Base-by-base conservation (phyloP, 2,797 vertebrate genomes). In the Kryptopterus vitreolus region DNA sequence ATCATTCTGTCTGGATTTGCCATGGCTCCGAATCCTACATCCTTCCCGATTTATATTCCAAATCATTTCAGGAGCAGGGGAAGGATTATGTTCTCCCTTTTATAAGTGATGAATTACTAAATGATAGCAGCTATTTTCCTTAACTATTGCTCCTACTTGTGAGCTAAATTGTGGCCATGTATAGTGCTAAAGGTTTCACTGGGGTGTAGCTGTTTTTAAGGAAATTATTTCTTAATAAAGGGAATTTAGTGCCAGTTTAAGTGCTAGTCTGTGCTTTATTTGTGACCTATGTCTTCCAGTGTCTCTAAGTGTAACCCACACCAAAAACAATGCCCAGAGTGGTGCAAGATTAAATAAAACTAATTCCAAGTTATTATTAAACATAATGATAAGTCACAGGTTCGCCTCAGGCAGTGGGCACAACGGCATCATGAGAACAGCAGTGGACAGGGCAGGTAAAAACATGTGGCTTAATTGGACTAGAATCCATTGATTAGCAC, bases 301-400 rank as follows among this genome's bases (percentile, higher is more conserved):
- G 53, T 59, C 70, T 58, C 58, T 62, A 52, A 78, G 35, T 55
- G 12, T 38, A 43, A 74, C 58, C 57, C 63, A 77, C 29, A 73
- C 33, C 55, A 59, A 68, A 68, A 65, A 50, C 50, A 70, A 57
- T 55, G 31, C 52, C 50, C 18, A 74, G 48, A 66, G 38, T 66
- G 12, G 58, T 58, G 43, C 50, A 52, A 65, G 22, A 72, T 38
- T 52, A 81, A 76, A 77, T 74, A 78, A 75, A 58, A 61, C n/a
- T 76, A 80, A 31, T 70, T 83, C 74, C 61, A 7, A 46, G 52
- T 63, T 76, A 29, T 55, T 58, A 71, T 83, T 88, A 77, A 85
- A 89, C 83, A 83, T 65, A 84, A 84, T 87, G 84, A 88, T 84
- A 90, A 92, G 88, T 83, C 77, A 20, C 79, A 82, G 43, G 57